Percentiles rank a stretch among this genome's conserved stretches.
These are phyloP conservation scores for Cydia amplana DNA, from an alignment of 1,140 invertebrate species.

Conservation along the genomic window DNA sequence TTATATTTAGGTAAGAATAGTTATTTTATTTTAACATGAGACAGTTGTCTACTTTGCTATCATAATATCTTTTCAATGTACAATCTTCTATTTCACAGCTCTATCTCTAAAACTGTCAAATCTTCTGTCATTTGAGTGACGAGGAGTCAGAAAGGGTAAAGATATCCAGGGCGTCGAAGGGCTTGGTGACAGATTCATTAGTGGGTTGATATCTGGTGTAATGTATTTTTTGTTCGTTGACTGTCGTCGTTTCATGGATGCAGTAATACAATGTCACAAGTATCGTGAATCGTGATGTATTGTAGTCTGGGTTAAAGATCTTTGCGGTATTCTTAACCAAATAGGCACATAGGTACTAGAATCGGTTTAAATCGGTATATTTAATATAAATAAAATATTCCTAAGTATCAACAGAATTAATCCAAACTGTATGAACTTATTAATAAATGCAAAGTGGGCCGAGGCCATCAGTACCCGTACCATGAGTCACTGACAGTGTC, in stretches of 20 bases:
- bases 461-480: no score
- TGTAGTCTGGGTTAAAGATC: neutral
- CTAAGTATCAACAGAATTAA: no score
- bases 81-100: neutral
- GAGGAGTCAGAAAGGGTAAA: neutral
- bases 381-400: no score
- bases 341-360: no score
- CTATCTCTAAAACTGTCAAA: neutral
- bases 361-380: no score
- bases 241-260: neutral
- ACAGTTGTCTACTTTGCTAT: neutral
- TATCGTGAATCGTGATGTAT: neutral
- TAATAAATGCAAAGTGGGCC: no score
- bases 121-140: conserved; percentile 17
- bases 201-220: neutral
- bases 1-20: no score
- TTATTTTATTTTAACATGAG: no score
- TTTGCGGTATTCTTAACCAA: no score
- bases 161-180: neutral
- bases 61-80: neutral
- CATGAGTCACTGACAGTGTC: no score
- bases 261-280: neutral
- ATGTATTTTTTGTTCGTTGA: conserved; percentile 5
- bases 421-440: no score
- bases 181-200: conserved; percentile 26